phyloP scores from a whole-genome alignment of 2,113 vertebrate genomes.

The Ivindomyrus marchei region DNA sequence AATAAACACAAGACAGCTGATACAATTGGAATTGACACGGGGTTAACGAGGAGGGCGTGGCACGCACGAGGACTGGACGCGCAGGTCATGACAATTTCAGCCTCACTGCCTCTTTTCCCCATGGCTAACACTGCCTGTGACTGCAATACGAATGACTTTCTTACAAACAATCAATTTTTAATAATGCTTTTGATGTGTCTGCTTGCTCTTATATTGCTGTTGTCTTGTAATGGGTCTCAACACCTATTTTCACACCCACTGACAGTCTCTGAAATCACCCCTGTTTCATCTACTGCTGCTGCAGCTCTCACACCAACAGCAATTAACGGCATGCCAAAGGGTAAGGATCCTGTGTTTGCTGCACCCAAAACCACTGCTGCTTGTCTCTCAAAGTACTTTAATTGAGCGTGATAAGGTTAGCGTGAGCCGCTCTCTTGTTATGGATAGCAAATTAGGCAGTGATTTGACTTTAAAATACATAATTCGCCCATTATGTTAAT shows the following conservation, averaged over 20 bases:
- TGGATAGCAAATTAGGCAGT: background rate
- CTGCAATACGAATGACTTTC: background rate
- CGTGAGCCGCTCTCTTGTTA: background rate
- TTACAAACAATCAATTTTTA: conserved; percentile 15
- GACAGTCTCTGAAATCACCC: background rate
- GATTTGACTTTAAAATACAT: background rate
- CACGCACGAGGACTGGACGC: too few species aligned
- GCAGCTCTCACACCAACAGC: conserved; percentile 38
- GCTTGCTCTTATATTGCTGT: background rate
- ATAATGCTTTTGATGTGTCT: background rate
- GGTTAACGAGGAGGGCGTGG: too few species aligned
- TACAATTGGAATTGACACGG: too few species aligned
- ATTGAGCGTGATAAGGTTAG: background rate
- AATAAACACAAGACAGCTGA: too few species aligned
- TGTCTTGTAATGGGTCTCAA: conserved; percentile 19
- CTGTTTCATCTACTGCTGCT: conserved; percentile 26
- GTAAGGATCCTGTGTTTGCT: conserved; percentile 11
- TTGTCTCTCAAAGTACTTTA: background rate
- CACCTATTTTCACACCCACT: background rate
- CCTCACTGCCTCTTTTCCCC: background rate
- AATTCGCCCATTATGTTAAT: background rate
- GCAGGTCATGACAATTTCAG: background rate
- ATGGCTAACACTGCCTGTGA: background rate
- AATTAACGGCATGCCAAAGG: background rate
- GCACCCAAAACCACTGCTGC: background rate